Conservation (phyloP, 1,140 invertebrate genomes). For the Cyclina sinensis region DNA sequence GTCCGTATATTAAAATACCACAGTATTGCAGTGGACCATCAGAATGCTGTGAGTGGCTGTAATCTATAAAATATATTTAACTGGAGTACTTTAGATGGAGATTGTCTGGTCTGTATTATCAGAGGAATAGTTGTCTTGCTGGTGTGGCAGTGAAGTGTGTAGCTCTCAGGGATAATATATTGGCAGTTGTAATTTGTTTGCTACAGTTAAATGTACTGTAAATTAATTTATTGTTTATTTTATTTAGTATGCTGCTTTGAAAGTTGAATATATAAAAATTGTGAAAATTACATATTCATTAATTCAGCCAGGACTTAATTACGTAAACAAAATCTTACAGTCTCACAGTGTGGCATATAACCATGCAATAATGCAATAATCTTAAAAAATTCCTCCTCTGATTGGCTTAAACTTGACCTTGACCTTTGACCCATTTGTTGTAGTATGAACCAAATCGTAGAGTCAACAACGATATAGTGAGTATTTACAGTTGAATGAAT, state of each 20-base stretch:
- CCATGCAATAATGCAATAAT: background rate
- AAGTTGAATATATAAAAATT: background rate
- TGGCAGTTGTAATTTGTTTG: too few species aligned
- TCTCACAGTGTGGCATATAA: background rate
- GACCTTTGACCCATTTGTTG: constrained; percentile 72
- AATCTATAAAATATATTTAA: too few species aligned
- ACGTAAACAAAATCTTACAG: constrained; percentile 12
- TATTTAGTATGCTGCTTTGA: background rate
- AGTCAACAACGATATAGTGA: constrained; percentile 87
- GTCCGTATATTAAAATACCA: too few species aligned
- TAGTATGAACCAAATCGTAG: constrained; percentile 89
- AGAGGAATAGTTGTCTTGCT: too few species aligned
- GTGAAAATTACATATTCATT: constrained; percentile 17
- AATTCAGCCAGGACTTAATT: background rate
- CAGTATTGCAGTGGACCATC: too few species aligned
- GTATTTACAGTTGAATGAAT: constrained; percentile 77
- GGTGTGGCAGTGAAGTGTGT: too few species aligned
- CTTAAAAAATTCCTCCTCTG: background rate
- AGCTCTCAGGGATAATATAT: too few species aligned
- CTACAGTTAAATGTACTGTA: background rate
- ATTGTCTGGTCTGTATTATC: too few species aligned
- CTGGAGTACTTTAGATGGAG: too few species aligned
- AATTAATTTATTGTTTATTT: background rate
- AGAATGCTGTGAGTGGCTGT: too few species aligned
- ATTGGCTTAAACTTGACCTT: constrained; percentile 32